A percentile compares a stretch with the other conserved stretches of the same genome.
phyloP scores from a whole-genome alignment of 2,888 invertebrate genomes.

The Drosophila pegasa region DNA sequence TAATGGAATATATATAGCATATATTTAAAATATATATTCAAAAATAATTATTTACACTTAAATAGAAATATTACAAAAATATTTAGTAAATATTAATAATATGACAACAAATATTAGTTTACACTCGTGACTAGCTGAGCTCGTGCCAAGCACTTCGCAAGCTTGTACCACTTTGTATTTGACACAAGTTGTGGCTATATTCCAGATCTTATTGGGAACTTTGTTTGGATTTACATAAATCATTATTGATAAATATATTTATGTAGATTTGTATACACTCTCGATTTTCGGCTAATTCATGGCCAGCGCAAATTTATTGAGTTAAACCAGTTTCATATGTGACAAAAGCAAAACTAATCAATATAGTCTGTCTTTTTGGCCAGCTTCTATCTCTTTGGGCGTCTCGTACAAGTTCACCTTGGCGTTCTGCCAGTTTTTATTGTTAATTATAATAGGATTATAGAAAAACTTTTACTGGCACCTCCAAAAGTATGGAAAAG shows the following conservation, averaged over 20 bases:
- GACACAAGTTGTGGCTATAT: not conserved
- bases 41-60: too few relatives aligned
- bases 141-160: slow-evolving; percentile 9
- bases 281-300: slow-evolving; percentile 20
- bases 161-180: not conserved
- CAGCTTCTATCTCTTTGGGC: slow-evolving; percentile 7
- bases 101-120: not conserved
- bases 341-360: slow-evolving; percentile 3
- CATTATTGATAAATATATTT: not conserved
- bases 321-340: slow-evolving; percentile 19
- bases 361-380: slow-evolving; percentile 4
- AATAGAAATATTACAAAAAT: too few relatives aligned
- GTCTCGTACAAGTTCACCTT: slow-evolving; percentile 23
- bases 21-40: too few relatives aligned
- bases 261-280: not conserved
- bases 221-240: slow-evolving; percentile 5
- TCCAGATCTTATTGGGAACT: slow-evolving; percentile 8
- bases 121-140: slow-evolving; percentile 4
- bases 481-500: not conserved
- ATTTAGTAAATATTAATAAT: not conserved
- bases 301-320: slow-evolving; percentile 24
- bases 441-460: not conserved
- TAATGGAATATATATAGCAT: too few relatives aligned
- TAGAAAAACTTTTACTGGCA: not conserved
- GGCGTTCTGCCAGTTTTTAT: not conserved